These are phyloP conservation scores for Tangara arthus DNA, from an alignment of 2,797 vertebrate species.

Conservation along the genomic window DNA sequence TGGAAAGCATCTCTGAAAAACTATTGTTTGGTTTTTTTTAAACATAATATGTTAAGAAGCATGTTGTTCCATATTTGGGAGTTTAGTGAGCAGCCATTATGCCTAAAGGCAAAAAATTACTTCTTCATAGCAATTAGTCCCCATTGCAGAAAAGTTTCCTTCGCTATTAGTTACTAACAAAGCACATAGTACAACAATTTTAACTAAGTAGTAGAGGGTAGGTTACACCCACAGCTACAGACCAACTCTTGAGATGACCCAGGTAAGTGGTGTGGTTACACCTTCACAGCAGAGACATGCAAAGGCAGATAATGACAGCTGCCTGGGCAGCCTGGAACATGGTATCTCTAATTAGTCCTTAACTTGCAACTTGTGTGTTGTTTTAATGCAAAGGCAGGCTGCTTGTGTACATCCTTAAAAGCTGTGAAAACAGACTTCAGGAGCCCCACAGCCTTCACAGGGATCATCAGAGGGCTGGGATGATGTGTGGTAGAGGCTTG, in stretches of 20 bases:
- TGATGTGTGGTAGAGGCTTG: neutral
- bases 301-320: conserved; percentile 45
- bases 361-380: neutral
- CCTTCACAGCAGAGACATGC: neutral
- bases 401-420: conserved; percentile 8
- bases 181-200: neutral
- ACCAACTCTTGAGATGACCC: neutral
- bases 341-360: conserved; percentile 54
- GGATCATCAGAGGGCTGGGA: neutral
- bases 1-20: neutral
- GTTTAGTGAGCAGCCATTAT: neutral
- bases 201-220: neutral
- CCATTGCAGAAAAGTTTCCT: neutral
- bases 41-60: neutral
- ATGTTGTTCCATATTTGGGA: neutral
- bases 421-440: conserved; percentile 14
- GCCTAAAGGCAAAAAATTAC: neutral
- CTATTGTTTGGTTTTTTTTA: neutral
- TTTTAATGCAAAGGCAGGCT: conserved; percentile 22
- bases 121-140: neutral
- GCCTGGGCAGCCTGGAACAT: neutral
- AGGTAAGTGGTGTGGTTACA: neutral
- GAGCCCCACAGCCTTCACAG: neutral
- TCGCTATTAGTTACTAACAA: neutral
- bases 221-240: neutral